A percentile compares a stretch with the other conserved stretches of the same genome.
Conservation (phyloP, 2,797 vertebrate species). For the Cichlasoma orientale region DNA sequence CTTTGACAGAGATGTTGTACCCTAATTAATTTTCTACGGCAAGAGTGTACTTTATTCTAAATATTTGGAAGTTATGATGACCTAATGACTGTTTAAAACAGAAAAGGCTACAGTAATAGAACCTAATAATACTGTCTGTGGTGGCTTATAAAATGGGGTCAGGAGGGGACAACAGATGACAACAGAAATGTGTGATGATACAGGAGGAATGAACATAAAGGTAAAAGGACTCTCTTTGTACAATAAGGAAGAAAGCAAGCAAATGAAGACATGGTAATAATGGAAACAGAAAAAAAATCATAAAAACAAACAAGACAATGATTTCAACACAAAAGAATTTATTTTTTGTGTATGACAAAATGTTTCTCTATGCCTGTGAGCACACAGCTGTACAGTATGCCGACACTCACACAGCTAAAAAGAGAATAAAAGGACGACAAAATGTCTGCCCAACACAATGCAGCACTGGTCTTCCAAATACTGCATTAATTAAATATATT, state of each 20-base stretch:
- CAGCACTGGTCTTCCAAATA: slow-evolving; percentile 67
- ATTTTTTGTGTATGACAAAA: slow-evolving; percentile 80
- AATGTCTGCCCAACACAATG: slow-evolving; percentile 69
- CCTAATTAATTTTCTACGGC: no score
- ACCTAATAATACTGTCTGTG: neutral
- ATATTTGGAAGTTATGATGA: neutral
- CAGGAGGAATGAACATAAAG: slow-evolving; percentile 27
- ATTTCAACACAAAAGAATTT: slow-evolving; percentile 82
- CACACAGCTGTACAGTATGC: slow-evolving; percentile 58
- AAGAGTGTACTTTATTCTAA: neutral
- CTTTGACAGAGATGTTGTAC: no score
- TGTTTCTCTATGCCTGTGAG: slow-evolving; percentile 62
- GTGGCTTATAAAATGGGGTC: neutral
- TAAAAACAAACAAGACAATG: slow-evolving; percentile 82
- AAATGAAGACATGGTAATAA: slow-evolving; percentile 55
- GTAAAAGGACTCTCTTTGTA: neutral
- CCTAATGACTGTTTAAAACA: no score
- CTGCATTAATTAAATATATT: slow-evolving; percentile 71
- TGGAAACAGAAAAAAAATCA: slow-evolving; percentile 61
- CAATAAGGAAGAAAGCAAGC: slow-evolving; percentile 8
- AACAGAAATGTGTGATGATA: slow-evolving; percentile 28
- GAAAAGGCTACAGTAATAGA: no score
- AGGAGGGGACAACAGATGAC: neutral
- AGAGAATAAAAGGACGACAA: slow-evolving; percentile 71
- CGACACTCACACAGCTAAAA: slow-evolving; percentile 62